Percentiles rank a stretch among this genome's conserved stretches.
Evolutionary conservation across 2,888 invertebrate genomes (phyloP).

Genomic region (Megalurothrips usitatus): DNA sequence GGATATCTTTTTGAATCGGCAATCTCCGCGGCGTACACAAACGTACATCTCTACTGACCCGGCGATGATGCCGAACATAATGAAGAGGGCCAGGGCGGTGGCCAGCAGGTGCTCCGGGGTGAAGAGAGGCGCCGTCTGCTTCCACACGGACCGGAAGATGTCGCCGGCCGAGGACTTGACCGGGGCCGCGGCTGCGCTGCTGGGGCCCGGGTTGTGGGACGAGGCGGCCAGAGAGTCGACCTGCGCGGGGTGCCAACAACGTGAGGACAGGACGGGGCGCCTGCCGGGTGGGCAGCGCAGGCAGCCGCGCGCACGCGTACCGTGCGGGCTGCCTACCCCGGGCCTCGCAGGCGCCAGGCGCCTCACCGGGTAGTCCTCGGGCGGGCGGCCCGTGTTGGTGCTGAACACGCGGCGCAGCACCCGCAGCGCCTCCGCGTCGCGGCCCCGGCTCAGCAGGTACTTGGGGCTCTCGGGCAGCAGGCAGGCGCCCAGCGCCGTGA

Average conservation of each 20-base stretch:
- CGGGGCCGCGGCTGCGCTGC: not conserved
- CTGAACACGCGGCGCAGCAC: slow-evolving; percentile 61
- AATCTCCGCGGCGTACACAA: not conserved
- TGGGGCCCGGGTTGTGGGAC: not conserved
- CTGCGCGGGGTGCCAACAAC: not conserved
- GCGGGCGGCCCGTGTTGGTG: slow-evolving; percentile 59
- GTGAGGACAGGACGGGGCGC: not conserved
- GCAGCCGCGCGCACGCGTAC: not conserved
- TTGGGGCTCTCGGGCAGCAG: slow-evolving; percentile 72
- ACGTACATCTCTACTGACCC: slow-evolving; percentile 30
- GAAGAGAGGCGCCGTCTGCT: slow-evolving; percentile 35
- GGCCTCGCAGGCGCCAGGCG: not conserved
- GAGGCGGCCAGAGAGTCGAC: not conserved
- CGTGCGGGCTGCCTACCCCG: not conserved
- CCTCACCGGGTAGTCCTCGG: slow-evolving; percentile 62
- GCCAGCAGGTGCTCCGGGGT: slow-evolving; percentile 30
- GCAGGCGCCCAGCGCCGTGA: slow-evolving; percentile 56
- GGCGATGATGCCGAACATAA: slow-evolving; percentile 35
- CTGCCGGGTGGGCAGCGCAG: not conserved
- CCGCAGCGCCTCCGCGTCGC: slow-evolving; percentile 59
- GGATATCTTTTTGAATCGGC: not conserved
- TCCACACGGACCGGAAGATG: slow-evolving; percentile 31
- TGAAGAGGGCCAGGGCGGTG: slow-evolving; percentile 32
- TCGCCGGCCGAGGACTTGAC: not conserved
- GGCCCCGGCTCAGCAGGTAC: slow-evolving; percentile 65